Evolutionary conservation across 2,797 vertebrate genomes (phyloP).

Genomic region (Sarcoramphus papa): DNA sequence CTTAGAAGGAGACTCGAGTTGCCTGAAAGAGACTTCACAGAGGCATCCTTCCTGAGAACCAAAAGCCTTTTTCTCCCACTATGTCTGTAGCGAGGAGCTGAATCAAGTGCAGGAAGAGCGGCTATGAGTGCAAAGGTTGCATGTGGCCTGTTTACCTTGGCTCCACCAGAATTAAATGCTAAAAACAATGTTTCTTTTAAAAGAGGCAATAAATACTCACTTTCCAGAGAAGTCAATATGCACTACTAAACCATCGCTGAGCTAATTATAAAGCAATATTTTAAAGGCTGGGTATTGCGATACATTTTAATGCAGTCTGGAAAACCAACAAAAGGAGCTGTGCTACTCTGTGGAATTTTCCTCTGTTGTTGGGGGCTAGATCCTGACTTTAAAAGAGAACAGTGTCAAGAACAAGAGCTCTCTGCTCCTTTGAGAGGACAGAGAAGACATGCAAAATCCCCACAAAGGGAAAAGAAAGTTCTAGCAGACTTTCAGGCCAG

Average conservation of each 20-base stretch:
- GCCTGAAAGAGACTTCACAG: background rate
- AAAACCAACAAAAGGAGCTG: background rate
- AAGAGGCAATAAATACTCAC: background rate
- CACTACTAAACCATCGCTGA: background rate
- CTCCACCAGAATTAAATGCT: background rate
- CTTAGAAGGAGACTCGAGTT: background rate
- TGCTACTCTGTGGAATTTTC: background rate
- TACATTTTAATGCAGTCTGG: background rate
- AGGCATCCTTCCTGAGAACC: background rate
- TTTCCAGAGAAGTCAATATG: background rate
- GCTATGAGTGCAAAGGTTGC: fast-evolving
- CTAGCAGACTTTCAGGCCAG: background rate
- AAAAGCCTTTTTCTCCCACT: background rate
- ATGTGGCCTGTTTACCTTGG: background rate
- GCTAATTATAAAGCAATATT: background rate
- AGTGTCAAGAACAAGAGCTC: background rate
- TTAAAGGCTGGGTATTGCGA: background rate
- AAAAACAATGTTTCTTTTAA: background rate
- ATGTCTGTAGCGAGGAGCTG: background rate
- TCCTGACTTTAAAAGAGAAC: background rate
- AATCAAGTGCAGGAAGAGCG: background rate
- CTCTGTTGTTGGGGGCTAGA: background rate
- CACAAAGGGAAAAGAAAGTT: background rate
- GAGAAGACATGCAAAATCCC: background rate
- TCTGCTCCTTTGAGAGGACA: background rate